These are phyloP conservation scores for Papilio dardanus DNA, from an alignment of 1,140 invertebrate genomes.

Conservation along the genomic window DNA sequence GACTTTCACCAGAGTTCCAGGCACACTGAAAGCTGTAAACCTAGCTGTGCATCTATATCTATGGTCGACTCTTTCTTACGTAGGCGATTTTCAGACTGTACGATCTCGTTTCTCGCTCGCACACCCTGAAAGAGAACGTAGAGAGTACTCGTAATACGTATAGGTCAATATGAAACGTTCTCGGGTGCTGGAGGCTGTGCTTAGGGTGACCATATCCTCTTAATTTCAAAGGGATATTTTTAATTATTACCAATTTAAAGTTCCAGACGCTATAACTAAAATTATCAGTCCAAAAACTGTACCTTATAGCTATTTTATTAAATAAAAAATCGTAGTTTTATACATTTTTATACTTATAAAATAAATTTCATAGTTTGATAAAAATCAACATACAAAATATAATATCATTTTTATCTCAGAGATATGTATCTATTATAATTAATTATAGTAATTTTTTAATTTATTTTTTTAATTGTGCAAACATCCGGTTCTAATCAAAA, in stretches of 20 bases:
- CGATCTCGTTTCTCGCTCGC: slow-evolving; percentile 54
- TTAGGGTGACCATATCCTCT: slow-evolving; percentile 62
- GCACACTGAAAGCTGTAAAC: slow-evolving; percentile 71
- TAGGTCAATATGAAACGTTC: slow-evolving; percentile 81
- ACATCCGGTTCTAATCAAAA: slow-evolving; percentile 6
- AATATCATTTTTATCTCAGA: too few species aligned
- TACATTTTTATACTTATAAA: too few species aligned
- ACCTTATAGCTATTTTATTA: neutral
- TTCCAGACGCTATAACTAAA: neutral
- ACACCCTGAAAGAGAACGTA: slow-evolving; percentile 71
- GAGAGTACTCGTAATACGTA: slow-evolving; percentile 78
- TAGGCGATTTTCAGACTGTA: slow-evolving; percentile 41
- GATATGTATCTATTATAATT: neutral
- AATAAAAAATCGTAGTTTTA: too few species aligned
- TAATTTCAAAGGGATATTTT: slow-evolving; percentile 26
- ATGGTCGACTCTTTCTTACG: slow-evolving; percentile 54
- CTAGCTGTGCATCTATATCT: slow-evolving; percentile 60
- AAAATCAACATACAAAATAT: neutral
- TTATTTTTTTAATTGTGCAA: neutral
- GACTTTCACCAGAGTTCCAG: slow-evolving; percentile 56
- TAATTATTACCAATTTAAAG: neutral
- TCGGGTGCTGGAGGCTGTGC: slow-evolving; percentile 78
- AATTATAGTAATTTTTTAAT: neutral
- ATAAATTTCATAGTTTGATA: neutral
- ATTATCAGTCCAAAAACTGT: neutral